Evolutionary conservation across 2,797 vertebrate genomes (phyloP).

Genomic region (Eurystomus glaucurus): DNA sequence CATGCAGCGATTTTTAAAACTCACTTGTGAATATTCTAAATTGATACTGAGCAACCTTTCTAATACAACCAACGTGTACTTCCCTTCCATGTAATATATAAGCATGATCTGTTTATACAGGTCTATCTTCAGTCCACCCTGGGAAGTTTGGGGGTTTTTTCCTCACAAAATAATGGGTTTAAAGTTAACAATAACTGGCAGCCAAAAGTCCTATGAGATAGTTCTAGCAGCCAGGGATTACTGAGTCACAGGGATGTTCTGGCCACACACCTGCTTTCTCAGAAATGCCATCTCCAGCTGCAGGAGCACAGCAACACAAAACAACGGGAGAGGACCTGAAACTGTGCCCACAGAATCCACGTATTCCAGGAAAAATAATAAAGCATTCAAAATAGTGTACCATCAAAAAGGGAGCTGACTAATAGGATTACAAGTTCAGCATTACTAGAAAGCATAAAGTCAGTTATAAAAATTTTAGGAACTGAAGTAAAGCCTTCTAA

Average conservation of each 20-base stretch:
- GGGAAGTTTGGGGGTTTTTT: neutral
- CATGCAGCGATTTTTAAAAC: neutral
- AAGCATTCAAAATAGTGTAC: neutral
- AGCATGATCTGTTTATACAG: neutral
- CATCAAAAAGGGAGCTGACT: neutral
- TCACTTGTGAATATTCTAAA: neutral
- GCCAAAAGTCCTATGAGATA: neutral
- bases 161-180: neutral
- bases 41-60: neutral
- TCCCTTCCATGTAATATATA: neutral
- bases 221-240: neutral
- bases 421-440: conserved; percentile 41
- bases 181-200: neutral
- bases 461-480: neutral
- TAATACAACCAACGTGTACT: neutral
- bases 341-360: neutral
- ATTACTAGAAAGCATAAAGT: conserved; percentile 38
- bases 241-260: neutral
- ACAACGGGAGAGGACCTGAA: neutral
- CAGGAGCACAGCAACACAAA: neutral
- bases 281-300: neutral
- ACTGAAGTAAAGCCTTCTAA: neutral
- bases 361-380: neutral
- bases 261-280: neutral
- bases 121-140: neutral